A percentile compares a stretch with the other conserved stretches of the same genome.
phyloP scores from a whole-genome alignment of 2,888 invertebrate genomes.

The Isoperla grammatica region DNA sequence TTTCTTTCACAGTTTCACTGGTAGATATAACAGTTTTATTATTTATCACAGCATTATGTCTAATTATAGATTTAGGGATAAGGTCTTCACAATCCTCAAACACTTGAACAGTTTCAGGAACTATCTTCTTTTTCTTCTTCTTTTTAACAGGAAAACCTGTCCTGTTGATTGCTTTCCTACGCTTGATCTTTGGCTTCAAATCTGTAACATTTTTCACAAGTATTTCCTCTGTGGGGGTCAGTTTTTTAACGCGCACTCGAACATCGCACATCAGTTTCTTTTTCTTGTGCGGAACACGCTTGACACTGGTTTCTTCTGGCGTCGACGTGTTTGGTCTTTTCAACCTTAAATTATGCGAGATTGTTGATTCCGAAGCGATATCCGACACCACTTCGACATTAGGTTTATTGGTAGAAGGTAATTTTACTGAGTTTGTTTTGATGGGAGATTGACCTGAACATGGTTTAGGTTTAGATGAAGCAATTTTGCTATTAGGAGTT shows the following conservation, averaged over 20 bases:
- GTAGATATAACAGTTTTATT: background rate
- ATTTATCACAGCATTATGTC: slow-evolving; percentile 11
- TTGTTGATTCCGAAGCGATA: background rate
- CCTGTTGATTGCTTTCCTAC: slow-evolving; percentile 74
- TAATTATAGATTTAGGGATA: slow-evolving; percentile 15
- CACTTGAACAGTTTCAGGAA: background rate
- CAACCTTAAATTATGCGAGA: slow-evolving; percentile 25
- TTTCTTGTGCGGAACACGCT: slow-evolving; percentile 34
- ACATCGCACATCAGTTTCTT: slow-evolving; percentile 37
- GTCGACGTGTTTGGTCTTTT: slow-evolving; percentile 21
- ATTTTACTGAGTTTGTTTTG: background rate
- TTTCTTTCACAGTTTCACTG: background rate
- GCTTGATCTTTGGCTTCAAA: slow-evolving; percentile 50
- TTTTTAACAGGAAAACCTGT: slow-evolving; percentile 84
- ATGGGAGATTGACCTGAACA: background rate
- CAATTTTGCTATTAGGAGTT: slow-evolving; percentile 7
- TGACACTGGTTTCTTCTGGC: background rate
- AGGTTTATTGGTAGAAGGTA: background rate
- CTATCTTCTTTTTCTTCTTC: slow-evolving; percentile 67
- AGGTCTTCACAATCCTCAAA: slow-evolving; percentile 12
- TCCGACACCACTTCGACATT: background rate
- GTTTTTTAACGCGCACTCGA: slow-evolving; percentile 38
- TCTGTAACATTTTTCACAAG: slow-evolving; percentile 32
- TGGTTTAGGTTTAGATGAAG: background rate
- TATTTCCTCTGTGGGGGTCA: slow-evolving; percentile 28